phyloP scores from a whole-genome alignment of 1,140 invertebrate species.

The Prorops nasuta region DNA sequence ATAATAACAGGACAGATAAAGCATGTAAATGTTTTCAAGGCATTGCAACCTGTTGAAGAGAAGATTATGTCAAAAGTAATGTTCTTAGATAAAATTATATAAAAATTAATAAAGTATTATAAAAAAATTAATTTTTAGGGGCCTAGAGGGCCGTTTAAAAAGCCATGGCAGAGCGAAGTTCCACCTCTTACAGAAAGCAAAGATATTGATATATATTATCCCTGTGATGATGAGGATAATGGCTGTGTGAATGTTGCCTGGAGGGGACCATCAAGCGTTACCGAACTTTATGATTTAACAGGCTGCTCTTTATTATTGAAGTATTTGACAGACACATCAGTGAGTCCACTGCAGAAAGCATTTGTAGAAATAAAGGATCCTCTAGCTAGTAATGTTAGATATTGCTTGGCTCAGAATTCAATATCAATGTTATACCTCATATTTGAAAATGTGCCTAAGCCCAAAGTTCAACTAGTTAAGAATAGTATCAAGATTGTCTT shows the following conservation, averaged over 20 bases:
- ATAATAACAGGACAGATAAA: conserved; percentile 82
- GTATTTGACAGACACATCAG: conserved; percentile 81
- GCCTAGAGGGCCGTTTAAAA: conserved; percentile 60
- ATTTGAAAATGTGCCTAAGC: conserved; percentile 75
- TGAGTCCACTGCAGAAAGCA: conserved; percentile 78
- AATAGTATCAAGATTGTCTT: conserved; percentile 63
- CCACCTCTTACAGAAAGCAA: conserved; percentile 61
- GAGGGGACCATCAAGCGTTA: conserved; percentile 74
- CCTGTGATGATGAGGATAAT: conserved; percentile 82
- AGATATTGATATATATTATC: conserved; percentile 65
- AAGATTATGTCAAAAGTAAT: conserved; percentile 75
- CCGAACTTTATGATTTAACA: conserved; percentile 59
- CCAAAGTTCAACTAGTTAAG: conserved; percentile 66
- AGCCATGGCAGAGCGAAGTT: conserved; percentile 75
- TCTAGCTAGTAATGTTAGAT: conserved; percentile 73
- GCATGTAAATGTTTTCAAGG: conserved; percentile 73
- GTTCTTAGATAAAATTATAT: conserved; percentile 1
- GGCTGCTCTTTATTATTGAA: conserved; percentile 73
- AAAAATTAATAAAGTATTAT: neutral
- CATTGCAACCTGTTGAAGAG: conserved; percentile 71
- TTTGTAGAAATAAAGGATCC: conserved; percentile 85
- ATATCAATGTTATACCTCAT: conserved; percentile 68
- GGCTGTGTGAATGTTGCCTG: conserved; percentile 79
- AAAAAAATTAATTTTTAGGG: conserved; percentile 50
- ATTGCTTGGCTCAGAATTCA: conserved; percentile 71